phyloP scores from a whole-genome alignment of 2,113 vertebrate genomes.

The Oceanodroma tethys region DNA sequence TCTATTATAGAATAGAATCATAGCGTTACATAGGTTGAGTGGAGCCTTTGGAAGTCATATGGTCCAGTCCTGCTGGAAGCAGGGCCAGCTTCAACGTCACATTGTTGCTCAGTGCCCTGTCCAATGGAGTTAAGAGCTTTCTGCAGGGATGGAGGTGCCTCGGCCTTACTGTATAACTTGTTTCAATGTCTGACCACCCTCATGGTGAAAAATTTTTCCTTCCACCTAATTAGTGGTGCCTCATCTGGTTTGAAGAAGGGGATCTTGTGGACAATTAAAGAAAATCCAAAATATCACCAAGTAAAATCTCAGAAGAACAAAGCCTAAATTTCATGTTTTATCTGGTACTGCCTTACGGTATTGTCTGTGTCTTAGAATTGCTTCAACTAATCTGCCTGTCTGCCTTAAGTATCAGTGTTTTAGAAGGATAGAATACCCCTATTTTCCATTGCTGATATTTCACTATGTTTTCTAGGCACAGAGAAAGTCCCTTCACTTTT shows the following conservation, averaged over 20 bases:
- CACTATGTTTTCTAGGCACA: neutral
- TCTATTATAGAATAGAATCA: neutral
- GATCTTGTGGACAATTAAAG: neutral
- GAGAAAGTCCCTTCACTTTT: neutral
- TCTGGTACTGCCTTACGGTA: neutral
- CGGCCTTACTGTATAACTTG: rapidly evolving
- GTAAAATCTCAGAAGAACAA: neutral
- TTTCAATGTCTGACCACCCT: neutral
- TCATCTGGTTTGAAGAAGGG: neutral
- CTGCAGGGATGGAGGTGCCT: neutral
- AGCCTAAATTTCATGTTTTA: neutral
- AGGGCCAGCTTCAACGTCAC: neutral
- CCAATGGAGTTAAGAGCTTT: rapidly evolving
- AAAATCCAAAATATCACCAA: neutral
- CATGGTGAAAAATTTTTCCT: neutral
- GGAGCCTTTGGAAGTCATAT: neutral
- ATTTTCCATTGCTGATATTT: neutral
- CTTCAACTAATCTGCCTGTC: neutral
- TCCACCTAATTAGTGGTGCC: neutral
- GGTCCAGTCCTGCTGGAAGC: rapidly evolving
- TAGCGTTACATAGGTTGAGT: neutral
- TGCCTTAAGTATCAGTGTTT: neutral
- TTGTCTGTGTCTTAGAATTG: neutral
- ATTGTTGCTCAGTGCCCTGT: neutral
- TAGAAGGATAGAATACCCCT: neutral